A percentile compares a stretch with the other conserved stretches of the same genome.
phyloP scores from a whole-genome alignment of 2,797 vertebrate genomes.

The Dicrostonyx torquatus region DNA sequence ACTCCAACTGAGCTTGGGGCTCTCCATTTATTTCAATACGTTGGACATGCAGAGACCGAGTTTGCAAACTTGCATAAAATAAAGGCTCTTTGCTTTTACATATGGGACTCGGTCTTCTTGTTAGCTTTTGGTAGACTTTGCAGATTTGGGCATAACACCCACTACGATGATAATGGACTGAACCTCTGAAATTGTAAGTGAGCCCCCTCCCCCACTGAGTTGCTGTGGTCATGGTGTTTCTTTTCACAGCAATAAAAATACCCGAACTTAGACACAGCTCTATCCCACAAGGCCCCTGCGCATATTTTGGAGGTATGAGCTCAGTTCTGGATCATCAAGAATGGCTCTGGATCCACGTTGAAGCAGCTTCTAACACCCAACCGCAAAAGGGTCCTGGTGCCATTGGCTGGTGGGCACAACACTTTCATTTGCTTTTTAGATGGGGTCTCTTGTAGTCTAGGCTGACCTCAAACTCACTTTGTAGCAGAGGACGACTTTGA shows the following conservation, averaged over 20 bases:
- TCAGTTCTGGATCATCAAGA: neutral
- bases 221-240: neutral
- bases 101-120: too few relatives aligned
- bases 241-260: neutral
- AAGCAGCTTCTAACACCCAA: neutral
- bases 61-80: too few relatives aligned
- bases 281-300: too few relatives aligned
- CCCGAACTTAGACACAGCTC: neutral
- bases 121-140: too few relatives aligned
- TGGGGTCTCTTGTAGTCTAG: neutral
- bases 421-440: neutral
- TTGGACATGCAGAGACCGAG: too few relatives aligned
- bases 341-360: neutral
- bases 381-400: neutral
- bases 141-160: too few relatives aligned
- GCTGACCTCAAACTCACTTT: neutral
- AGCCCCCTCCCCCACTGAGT: neutral
- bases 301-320: neutral
- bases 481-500: neutral
- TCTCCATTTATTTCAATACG: too few relatives aligned
- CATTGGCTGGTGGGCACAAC: neutral
- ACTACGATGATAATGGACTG: neutral
- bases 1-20: too few relatives aligned
- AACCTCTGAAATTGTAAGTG: neutral
- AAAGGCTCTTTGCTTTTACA: too few relatives aligned